Percentiles rank a stretch among this genome's conserved stretches.
Evolutionary conservation across 1,140 invertebrate genomes (phyloP).

Genomic region (Batillaria attramentaria): DNA sequence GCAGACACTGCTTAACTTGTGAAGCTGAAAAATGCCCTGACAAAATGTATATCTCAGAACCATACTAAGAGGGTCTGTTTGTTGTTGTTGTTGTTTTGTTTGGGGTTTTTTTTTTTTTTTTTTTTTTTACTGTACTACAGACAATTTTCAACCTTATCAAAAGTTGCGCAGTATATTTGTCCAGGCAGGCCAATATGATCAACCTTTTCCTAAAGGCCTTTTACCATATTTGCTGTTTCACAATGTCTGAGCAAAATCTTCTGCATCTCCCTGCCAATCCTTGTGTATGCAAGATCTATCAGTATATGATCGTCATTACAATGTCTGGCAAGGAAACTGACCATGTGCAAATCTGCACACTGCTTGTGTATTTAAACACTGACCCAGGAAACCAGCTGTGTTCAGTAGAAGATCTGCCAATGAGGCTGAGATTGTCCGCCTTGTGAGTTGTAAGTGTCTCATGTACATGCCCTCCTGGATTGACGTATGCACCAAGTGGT

Average conservation of each 20-base stretch:
- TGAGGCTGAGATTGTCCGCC: constrained; percentile 76
- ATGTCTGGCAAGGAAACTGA: no score
- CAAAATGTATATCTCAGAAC: neutral
- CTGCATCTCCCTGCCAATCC: no score
- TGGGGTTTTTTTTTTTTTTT: neutral
- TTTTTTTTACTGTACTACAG: neutral
- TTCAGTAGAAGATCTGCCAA: constrained; percentile 77
- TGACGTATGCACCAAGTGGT: constrained; percentile 86
- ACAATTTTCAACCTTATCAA: neutral
- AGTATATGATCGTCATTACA: neutral
- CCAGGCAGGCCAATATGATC: neutral
- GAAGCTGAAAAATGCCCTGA: neutral
- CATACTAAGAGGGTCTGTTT: neutral
- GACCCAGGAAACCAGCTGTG: constrained; percentile 91
- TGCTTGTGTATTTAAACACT: constrained; percentile 39
- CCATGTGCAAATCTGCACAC: no score
- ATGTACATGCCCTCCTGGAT: constrained; percentile 84
- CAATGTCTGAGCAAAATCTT: no score
- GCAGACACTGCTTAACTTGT: neutral
- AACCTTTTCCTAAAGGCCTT: no score
- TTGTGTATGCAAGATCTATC: neutral
- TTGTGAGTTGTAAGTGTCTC: constrained; percentile 85
- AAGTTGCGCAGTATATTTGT: no score
- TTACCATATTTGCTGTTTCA: no score
- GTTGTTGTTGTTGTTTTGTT: neutral